Evolutionary conservation across 2,888 invertebrate genomes (phyloP), one percentile per base, ranked within the genome.

Genomic region (Calameuta idolon): DNA sequence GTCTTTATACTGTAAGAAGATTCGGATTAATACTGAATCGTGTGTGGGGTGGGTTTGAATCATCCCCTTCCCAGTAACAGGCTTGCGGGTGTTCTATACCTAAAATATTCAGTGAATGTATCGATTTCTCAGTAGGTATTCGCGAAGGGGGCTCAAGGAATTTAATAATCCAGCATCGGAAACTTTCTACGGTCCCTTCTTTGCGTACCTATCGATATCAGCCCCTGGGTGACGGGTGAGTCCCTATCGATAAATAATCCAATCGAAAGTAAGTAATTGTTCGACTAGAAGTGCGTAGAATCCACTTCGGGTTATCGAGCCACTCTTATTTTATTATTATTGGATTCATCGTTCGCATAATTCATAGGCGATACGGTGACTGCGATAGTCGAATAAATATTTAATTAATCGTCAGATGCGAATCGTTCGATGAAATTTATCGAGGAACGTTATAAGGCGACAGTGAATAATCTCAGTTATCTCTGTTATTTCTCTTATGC

Each of bases 91-190:
- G 80, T 79, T 79, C 82, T 79, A 84, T 84, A 85, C 84, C 88
- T 88, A 86, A 90, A 90, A 90, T 91, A 91, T 91, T 91, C 89
- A 88, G 88, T 84, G 90, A 90, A 90, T 91, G 90, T 90, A 91
- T 91, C 91, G 91, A 90, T 91, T 90, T 84, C 80, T 83, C 83
- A 89, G 85, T 89, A 90, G 90, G 88, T 91, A 91, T 90, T 90
- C 86, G 85, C 87, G 88, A 89, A 88, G 86, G 89, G 89, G 87
- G 89, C 87, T 88, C 86, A 85, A 90, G 91, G 91, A 91, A 91
- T 91, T 91, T 91, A 91, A 91, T 91, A 91, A 90, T 90, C 90
- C 86, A 85, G 79, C 87, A 87, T 89, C 88, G 88, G 87, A 87
- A 90, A 91, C 89, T 90, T 90, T 90, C 87, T 82, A 83, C 81